These are phyloP conservation scores for Myotis findleyi DNA, from an alignment of 2,797 vertebrate species.

Conservation along the genomic window DNA sequence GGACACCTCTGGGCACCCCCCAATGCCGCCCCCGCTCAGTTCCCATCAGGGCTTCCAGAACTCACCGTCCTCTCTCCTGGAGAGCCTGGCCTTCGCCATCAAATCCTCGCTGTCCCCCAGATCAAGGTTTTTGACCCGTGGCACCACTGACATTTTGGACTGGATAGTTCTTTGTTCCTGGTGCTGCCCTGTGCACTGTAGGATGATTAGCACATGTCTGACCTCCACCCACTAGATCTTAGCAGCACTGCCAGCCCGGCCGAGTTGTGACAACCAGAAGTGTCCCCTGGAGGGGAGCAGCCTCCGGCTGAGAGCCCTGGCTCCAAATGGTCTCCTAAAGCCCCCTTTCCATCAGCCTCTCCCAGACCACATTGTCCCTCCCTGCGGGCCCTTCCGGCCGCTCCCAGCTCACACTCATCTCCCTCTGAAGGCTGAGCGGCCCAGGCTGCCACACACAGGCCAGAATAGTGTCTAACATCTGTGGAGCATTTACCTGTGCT, in stretches of 20 bases:
- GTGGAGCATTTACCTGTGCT: neutral
- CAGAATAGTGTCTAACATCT: neutral
- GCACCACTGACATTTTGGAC: neutral
- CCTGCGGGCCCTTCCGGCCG: neutral
- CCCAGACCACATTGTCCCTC: neutral
- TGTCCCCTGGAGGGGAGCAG: neutral
- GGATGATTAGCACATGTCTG: neutral
- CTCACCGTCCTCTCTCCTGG: neutral
- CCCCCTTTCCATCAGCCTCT: neutral
- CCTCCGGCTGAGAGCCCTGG: neutral
- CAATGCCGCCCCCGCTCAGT: neutral
- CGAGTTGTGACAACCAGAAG: neutral
- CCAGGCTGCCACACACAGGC: neutral
- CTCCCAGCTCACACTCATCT: neutral
- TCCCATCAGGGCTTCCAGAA: neutral
- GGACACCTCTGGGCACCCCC: neutral
- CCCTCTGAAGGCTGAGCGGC: neutral
- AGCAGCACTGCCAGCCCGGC: accelerated
- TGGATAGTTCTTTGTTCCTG: neutral
- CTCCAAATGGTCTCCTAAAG: neutral
- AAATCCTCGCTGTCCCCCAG: neutral
- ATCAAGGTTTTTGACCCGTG: neutral
- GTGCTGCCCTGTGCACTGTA: neutral
- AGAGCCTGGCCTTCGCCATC: neutral
- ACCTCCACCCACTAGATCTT: neutral